phyloP scores from a whole-genome alignment of 2,888 invertebrate species.

The Orthosia gracilis region DNA sequence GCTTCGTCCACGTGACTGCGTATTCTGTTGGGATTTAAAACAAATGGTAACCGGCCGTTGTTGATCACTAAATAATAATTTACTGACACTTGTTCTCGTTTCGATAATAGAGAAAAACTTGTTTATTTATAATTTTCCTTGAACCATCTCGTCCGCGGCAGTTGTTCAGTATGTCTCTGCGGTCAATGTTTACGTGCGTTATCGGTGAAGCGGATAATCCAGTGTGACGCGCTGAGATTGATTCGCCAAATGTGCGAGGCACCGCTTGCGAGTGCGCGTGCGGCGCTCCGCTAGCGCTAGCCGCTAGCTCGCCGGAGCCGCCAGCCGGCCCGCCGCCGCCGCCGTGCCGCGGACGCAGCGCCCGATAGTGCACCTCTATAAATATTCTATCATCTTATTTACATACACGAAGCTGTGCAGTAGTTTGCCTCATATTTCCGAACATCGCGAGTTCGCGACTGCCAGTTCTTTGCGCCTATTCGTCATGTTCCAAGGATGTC shows the following conservation, averaged over 20 bases:
- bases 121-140: background rate
- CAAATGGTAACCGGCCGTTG: background rate
- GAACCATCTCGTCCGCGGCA: background rate
- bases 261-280: background rate
- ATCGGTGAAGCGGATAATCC: slow-evolving; percentile 54
- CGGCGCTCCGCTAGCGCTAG: background rate
- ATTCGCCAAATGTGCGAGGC: slow-evolving; percentile 34
- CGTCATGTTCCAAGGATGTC: background rate
- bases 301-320: background rate
- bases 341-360: background rate
- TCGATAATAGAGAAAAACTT: background rate
- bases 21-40: background rate
- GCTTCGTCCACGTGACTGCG: background rate
- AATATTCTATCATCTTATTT: slow-evolving; percentile 10
- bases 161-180: too few species aligned
- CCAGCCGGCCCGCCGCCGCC: background rate
- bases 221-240: slow-evolving; percentile 49
- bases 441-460: background rate
- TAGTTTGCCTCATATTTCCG: background rate
- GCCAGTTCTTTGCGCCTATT: background rate
- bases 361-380: background rate
- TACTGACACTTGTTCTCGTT: background rate
- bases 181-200: slow-evolving; percentile 27
- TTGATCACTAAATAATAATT: background rate
- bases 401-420: background rate